Conservation (phyloP, 2,888 invertebrate species). For the Apamea sordens region DNA sequence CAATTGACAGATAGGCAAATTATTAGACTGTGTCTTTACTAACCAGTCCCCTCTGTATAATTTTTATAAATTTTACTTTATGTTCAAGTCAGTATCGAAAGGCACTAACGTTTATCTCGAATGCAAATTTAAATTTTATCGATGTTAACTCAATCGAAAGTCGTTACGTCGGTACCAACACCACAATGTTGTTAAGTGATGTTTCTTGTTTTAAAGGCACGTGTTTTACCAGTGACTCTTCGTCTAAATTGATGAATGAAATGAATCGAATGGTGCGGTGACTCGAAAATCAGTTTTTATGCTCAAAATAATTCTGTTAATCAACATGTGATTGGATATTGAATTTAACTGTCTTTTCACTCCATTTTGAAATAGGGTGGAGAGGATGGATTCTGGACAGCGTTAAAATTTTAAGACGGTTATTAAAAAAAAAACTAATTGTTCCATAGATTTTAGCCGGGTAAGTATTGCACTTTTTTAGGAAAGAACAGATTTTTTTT, state of each 20-base stretch:
- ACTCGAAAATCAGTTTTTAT: background rate
- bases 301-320: background rate
- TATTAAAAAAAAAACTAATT: too few relatives aligned
- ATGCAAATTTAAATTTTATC: slow-evolving; percentile 53
- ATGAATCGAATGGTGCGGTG: background rate
- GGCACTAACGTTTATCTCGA: slow-evolving; percentile 45
- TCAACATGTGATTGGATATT: background rate
- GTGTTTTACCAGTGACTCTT: background rate
- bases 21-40: background rate
- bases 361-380: too few relatives aligned
- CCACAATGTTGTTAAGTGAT: slow-evolving; percentile 22
- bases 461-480: too few relatives aligned
- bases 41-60: background rate
- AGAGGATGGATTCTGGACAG: too few relatives aligned
- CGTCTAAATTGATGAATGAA: background rate
- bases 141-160: slow-evolving; percentile 35
- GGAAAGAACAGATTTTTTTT: too few relatives aligned
- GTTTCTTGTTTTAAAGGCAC: background rate
- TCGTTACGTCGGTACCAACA: slow-evolving; percentile 24
- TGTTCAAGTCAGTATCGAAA: slow-evolving; percentile 6
- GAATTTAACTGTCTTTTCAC: background rate
- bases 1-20: background rate
- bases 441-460: too few relatives aligned
- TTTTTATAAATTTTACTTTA: background rate
- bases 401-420: too few relatives aligned